Conservation (phyloP, 2,888 invertebrate genomes). For the Synanthedon tipuliformis region DNA sequence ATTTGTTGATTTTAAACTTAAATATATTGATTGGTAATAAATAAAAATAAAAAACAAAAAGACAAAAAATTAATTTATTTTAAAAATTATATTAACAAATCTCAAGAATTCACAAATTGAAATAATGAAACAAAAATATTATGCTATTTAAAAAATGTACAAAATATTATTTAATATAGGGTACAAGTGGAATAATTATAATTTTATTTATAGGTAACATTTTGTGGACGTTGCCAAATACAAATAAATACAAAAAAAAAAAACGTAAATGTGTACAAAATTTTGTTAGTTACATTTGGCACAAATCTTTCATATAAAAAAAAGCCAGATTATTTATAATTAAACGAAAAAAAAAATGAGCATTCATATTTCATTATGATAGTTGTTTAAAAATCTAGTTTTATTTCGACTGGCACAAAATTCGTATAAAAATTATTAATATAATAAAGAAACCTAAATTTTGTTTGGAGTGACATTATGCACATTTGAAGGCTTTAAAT, state of each 20-base stretch:
- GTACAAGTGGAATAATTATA: constrained; percentile 32
- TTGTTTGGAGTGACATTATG: not conserved
- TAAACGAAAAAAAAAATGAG: constrained; percentile 29
- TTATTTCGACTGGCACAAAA: constrained; percentile 55
- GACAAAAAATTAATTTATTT: constrained; percentile 46
- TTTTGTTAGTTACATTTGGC: constrained; percentile 33
- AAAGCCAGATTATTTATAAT: constrained; percentile 22
- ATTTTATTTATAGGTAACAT: constrained; percentile 37
- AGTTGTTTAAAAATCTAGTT: constrained; percentile 9
- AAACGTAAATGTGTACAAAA: constrained; percentile 1
- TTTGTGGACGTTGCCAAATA: constrained; percentile 32
- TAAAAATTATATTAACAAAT: constrained; percentile 47
- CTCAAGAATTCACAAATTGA: constrained; percentile 23
- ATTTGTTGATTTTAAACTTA: too few species aligned
- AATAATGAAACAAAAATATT: constrained; percentile 32
- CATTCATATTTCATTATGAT: constrained; percentile 28
- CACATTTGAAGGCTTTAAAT: too few species aligned
- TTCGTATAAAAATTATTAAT: constrained; percentile 29
- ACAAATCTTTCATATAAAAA: constrained; percentile 29
- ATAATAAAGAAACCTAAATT: constrained; percentile 1
- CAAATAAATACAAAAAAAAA: constrained; percentile 30
- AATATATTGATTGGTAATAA: too few species aligned
- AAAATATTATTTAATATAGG: constrained; percentile 15
- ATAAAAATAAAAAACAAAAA: not conserved
- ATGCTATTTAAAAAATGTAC: constrained; percentile 16